Evolutionary conservation across 2,797 vertebrate genomes (phyloP).

Genomic region (Syngnathus rostellatus): DNA sequence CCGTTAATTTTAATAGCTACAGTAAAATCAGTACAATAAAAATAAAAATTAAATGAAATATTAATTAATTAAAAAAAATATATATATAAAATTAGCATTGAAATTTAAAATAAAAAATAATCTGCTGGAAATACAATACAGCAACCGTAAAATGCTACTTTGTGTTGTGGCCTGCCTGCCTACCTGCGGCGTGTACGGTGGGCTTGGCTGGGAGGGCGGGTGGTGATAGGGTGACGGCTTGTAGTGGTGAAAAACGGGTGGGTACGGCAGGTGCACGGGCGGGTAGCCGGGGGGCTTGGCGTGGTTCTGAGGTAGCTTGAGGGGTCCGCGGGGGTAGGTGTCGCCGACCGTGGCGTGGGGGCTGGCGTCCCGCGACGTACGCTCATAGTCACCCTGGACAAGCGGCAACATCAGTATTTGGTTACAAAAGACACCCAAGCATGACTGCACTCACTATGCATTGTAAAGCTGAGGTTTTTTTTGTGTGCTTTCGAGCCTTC

Average conservation of each 20-base stretch:
- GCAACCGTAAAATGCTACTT: background rate
- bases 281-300: conserved; percentile 79
- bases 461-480: background rate
- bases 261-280: conserved; percentile 79
- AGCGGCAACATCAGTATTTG: background rate
- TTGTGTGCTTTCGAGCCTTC: background rate
- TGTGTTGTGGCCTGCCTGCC: conserved; percentile 11
- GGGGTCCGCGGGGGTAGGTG: conserved; percentile 83
- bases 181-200: conserved; percentile 81
- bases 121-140: background rate
- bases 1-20: too few species aligned
- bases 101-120: too few species aligned
- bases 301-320: conserved; percentile 95
- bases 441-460: background rate
- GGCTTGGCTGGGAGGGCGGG: conserved; percentile 80
- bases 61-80: too few species aligned
- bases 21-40: too few species aligned
- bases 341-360: conserved; percentile 80
- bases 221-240: conserved; percentile 83
- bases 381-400: conserved; percentile 84
- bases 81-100: background rate
- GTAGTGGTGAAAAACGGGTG: conserved; percentile 85
- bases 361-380: conserved; percentile 78
- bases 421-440: background rate
- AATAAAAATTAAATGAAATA: too few species aligned